Percentiles rank a stretch among this genome's conserved stretches.
Evolutionary conservation across 2,888 invertebrate genomes (phyloP).

Genomic region (Hofmannophila pseudospretella): DNA sequence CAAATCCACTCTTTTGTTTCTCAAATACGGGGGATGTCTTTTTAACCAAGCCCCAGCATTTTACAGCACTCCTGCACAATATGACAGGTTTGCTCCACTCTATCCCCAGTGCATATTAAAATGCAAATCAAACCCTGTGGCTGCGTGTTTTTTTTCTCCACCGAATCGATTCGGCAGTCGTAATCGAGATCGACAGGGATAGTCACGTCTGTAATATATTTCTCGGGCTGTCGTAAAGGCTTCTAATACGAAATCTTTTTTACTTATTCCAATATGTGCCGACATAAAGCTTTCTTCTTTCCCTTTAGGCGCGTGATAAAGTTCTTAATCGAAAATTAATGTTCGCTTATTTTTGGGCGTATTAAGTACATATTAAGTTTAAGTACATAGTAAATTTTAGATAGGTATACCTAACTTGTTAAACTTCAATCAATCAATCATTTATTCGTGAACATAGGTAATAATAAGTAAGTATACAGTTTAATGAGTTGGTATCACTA

Average conservation of each 20-base stretch:
- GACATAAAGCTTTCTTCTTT: slow-evolving; percentile 39
- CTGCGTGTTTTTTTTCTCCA: slow-evolving; percentile 35
- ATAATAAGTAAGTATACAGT: too few relatives aligned
- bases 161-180: slow-evolving; percentile 45
- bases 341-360: slow-evolving; percentile 6
- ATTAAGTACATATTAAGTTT: too few relatives aligned
- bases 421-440: too few relatives aligned
- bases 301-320: slow-evolving; percentile 41
- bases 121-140: slow-evolving; percentile 62
- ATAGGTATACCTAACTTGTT: too few relatives aligned
- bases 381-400: too few relatives aligned
- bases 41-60: too few relatives aligned
- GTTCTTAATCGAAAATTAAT: slow-evolving; percentile 60
- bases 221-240: slow-evolving; percentile 53
- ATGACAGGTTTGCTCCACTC: slow-evolving; percentile 53
- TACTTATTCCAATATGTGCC: slow-evolving; percentile 57
- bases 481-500: too few relatives aligned
- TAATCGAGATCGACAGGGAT: slow-evolving; percentile 50
- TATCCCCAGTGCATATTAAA: slow-evolving; percentile 69
- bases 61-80: slow-evolving; percentile 37
- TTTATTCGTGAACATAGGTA: too few relatives aligned
- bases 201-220: slow-evolving; percentile 65
- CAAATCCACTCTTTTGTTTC: too few relatives aligned
- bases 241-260: slow-evolving; percentile 57
- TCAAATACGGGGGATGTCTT: too few relatives aligned